phyloP scores from a whole-genome alignment of 1,140 invertebrate species.

The Homarus americanus region DNA sequence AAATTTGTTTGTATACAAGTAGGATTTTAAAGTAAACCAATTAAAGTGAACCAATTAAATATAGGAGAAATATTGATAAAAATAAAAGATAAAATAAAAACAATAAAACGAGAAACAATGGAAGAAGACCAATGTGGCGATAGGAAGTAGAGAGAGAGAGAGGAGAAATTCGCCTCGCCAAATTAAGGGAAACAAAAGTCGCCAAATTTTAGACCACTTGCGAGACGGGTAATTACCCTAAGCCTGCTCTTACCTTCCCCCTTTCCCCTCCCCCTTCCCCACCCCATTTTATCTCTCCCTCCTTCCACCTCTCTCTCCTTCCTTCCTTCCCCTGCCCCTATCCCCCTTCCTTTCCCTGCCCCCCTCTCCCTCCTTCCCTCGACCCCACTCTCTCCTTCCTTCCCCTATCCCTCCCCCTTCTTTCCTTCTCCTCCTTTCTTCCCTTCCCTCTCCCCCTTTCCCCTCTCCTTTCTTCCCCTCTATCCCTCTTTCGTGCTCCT shows the following conservation, averaged over 20 bases:
- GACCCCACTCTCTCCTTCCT: too few relatives aligned
- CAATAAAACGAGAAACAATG: background rate
- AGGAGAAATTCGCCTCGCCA: background rate
- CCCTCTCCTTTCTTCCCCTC: background rate
- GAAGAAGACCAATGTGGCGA: background rate
- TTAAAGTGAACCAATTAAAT: too few relatives aligned
- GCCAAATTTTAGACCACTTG: background rate
- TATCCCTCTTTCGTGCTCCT: too few relatives aligned
- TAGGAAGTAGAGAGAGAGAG: background rate
- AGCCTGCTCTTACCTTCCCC: background rate
- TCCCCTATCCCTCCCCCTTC: too few relatives aligned
- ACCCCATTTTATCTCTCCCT: background rate
- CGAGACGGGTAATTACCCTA: background rate
- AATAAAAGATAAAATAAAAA: background rate
- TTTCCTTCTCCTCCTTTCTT: too few relatives aligned
- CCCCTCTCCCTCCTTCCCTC: background rate
- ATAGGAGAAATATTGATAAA: too few relatives aligned
- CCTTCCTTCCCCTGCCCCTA: background rate
- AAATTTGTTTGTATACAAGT: too few relatives aligned
- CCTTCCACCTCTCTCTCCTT: too few relatives aligned
- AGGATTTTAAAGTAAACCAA: too few relatives aligned
- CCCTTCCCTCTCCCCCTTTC: too few relatives aligned
- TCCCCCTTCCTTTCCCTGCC: background rate
- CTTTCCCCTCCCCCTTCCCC: background rate
- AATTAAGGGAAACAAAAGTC: background rate